Conservation (phyloP, 1,140 invertebrate species). For the Drosophila willistoni region DNA sequence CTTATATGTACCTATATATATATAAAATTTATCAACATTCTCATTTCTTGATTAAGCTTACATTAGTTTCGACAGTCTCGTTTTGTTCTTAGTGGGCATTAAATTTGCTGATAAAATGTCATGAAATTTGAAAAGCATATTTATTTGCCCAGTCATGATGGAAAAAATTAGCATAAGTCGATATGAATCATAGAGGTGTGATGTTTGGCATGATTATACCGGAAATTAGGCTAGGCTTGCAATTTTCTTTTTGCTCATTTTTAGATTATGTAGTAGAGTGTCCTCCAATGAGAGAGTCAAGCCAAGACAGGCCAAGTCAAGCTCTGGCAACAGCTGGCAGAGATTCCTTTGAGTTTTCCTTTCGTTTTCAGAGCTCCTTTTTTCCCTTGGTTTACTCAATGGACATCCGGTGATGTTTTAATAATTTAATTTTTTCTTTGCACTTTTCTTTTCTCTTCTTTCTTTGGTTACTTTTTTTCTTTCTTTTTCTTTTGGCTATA, state of each 20-base stretch:
- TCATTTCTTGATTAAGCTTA: no score
- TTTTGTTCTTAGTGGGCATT: no score
- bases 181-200: neutral
- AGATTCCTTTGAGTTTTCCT: constrained; percentile 62
- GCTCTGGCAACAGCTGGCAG: constrained; percentile 46
- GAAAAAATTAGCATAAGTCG: constrained; percentile 29
- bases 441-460: constrained; percentile 22
- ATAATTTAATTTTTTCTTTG: constrained; percentile 74
- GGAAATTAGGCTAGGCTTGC: constrained; percentile 59
- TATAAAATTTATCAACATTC: no score
- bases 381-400: constrained; percentile 51
- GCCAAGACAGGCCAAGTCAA: no score
- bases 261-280: constrained; percentile 42
- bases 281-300: neutral
- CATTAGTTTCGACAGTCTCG: no score
- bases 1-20: no score
- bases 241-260: constrained; percentile 28
- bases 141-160: neutral
- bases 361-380: constrained; percentile 20
- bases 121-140: no score
- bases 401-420: constrained; percentile 78
- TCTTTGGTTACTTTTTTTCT: constrained; percentile 5
- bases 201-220: constrained; percentile 32
- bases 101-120: no score
- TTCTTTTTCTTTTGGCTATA: constrained; percentile 20